phyloP scores from a whole-genome alignment of 23 tunicate genomes.

The Botrylloides violaceus region DNA sequence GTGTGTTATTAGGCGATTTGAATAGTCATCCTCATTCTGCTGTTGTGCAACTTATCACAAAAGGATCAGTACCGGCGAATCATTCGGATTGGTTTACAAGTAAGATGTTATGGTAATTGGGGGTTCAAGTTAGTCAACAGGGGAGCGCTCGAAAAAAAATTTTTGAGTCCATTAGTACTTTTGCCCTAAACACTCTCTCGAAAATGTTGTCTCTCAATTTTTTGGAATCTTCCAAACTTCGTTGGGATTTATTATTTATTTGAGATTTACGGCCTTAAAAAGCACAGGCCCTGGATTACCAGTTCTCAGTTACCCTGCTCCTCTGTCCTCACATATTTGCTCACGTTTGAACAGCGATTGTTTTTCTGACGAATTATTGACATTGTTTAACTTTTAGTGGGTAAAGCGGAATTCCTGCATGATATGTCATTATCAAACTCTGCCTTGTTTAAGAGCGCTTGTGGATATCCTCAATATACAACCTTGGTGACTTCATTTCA shows the following conservation, averaged over 20 bases:
- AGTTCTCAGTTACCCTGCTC: too few relatives aligned
- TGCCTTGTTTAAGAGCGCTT: slow-evolving; percentile 35
- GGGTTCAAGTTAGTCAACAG: too few relatives aligned
- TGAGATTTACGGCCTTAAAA: too few relatives aligned
- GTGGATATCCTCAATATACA: slow-evolving; percentile 58
- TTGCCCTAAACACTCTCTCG: too few relatives aligned
- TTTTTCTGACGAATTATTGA: neutral
- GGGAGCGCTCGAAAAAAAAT: too few relatives aligned
- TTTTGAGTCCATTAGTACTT: too few relatives aligned
- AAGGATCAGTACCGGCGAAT: slow-evolving; percentile 41
- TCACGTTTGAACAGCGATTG: too few relatives aligned
- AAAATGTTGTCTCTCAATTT: too few relatives aligned
- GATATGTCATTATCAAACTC: slow-evolving; percentile 28
- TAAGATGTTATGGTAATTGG: slow-evolving; percentile 23
- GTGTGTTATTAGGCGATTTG: slow-evolving; percentile 79
- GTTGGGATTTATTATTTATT: too few relatives aligned
- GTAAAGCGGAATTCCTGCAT: slow-evolving; percentile 13
- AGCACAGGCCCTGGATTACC: too few relatives aligned
- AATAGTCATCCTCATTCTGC: slow-evolving; percentile 57
- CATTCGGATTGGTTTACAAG: slow-evolving; percentile 93
- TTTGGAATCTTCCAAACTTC: too few relatives aligned
- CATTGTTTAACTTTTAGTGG: slow-evolving; percentile 10
- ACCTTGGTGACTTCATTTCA: slow-evolving; percentile 74
- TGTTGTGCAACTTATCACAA: slow-evolving; percentile 34
- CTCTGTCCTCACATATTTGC: too few relatives aligned